Base-by-base conservation (phyloP, 2,797 vertebrate genomes). In the Danio albolineatus region DNA sequence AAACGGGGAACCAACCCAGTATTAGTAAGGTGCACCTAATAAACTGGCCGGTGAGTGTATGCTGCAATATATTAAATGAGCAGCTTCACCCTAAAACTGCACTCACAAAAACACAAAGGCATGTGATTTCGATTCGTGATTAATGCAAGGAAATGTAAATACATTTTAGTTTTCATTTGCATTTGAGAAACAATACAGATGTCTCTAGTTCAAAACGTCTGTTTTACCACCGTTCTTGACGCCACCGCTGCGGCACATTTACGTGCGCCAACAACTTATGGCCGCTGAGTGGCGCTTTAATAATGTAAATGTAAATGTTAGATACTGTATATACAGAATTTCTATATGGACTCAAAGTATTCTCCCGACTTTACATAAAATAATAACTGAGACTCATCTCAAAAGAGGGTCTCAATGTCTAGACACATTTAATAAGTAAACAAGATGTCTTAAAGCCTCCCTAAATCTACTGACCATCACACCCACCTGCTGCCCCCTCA, bases 401-500 rank as follows among this genome's bases (percentile, higher is more conserved):
- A 51, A 75, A 53, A 43, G 3, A 54, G 49, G 0, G 36, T n/a
- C 76, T 64, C 19, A 65, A 43, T 66, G 61, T 66, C 38, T 53
- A 62, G 43, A 61, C 19, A 54, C 21, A 69, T 21, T 49, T 76
- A 17, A 59, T 28, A 51, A 70, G 21, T 17, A 44, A 57, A 9
- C 65, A 0, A 36, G 1, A 73, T 48, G 28, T 36, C 53, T 73
- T 28, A 61, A 75, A 73, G 48, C 36, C 56, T 53, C 43, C 73
- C 66, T 73, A 81, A 82, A 83, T 65, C 44, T 14, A 5, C 17
- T 41, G 64, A 72, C 66, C 48, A 73, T 81, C 49, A 61, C 43
- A 43, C 53, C 78, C 77, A 87, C 62, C 80, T 80, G 67, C 71
- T 46, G 76, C 1, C 28, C 28, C 53, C 44, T 56, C 38, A 16